Conservation (phyloP, 1,140 invertebrate genomes). For the Uloborus diversus region DNA sequence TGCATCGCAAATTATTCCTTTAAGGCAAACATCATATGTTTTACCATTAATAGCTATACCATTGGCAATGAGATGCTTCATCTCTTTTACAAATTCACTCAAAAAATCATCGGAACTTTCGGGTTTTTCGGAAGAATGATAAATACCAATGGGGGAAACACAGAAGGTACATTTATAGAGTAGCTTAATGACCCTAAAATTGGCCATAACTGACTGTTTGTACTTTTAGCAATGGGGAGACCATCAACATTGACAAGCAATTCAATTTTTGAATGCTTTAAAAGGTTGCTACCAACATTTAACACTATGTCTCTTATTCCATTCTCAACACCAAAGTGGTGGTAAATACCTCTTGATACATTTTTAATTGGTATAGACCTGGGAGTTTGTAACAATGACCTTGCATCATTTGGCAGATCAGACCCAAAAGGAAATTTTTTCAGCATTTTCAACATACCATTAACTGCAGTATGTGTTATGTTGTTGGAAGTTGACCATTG, state of each 20-base stretch:
- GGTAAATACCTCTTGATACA: too few relatives aligned
- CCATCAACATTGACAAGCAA: constrained; percentile 9
- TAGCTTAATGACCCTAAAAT: too few relatives aligned
- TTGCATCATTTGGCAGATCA: neutral
- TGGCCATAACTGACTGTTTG: too few relatives aligned
- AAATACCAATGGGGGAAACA: constrained; percentile 59
- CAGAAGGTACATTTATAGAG: too few relatives aligned
- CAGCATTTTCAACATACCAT: too few relatives aligned
- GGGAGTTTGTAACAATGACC: neutral
- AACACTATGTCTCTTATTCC: neutral
- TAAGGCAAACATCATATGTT: too few relatives aligned
- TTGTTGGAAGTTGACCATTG: too few relatives aligned
- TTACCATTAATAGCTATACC: constrained; percentile 59
- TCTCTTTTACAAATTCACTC: constrained; percentile 61
- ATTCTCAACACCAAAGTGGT: too few relatives aligned
- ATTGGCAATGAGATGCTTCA: constrained; percentile 52
- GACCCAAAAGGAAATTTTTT: too few relatives aligned
- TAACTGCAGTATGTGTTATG: too few relatives aligned
- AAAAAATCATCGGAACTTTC: constrained; percentile 59
- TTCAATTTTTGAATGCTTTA: neutral
- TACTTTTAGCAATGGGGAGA: neutral
- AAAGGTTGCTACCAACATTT: neutral
- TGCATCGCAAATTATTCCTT: too few relatives aligned
- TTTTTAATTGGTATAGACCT: neutral
- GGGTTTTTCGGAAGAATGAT: constrained; percentile 62